phyloP scores from a whole-genome alignment of 2,113 vertebrate genomes.

The human (Homo sapiens) region GRCh38 chr2:154280501-154281000 shows the following conservation, averaged over 20 bases:
- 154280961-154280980: neutral
- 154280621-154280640: neutral
- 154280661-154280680: neutral
- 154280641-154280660: slow-evolving; percentile 1
- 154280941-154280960: neutral
- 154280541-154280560: neutral
- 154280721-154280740: slow-evolving; percentile 43
- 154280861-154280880: neutral
- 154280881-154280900: neutral
- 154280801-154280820: neutral
- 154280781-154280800: slow-evolving; percentile 44
- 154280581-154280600: neutral
- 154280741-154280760: neutral
- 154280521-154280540: neutral
- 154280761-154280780: neutral
- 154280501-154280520: neutral
- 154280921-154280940: neutral
- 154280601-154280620: neutral
- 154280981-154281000: neutral
- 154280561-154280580: neutral
- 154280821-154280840: neutral
- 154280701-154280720: slow-evolving; percentile 16
- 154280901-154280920: neutral
- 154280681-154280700: slow-evolving; percentile 53
- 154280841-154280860: neutral